A percentile compares a stretch with the other conserved stretches of the same genome.
Conservation (phyloP, 1,140 invertebrate genomes). For the Galleria mellonella region DNA sequence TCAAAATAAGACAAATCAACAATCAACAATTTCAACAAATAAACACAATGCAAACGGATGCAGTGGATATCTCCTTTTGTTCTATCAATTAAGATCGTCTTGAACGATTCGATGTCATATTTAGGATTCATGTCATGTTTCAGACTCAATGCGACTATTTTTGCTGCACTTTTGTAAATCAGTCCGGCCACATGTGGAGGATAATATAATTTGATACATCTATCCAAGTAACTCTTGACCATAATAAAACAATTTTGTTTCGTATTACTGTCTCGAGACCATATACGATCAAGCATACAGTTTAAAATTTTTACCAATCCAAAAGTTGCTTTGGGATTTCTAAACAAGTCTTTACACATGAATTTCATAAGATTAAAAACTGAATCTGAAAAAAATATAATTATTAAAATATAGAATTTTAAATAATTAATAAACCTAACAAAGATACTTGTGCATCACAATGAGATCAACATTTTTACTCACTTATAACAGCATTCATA, state of each 20-base stretch:
- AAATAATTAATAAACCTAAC: no score
- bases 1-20: constrained; percentile 22
- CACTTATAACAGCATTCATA: no score
- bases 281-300: constrained; percentile 36
- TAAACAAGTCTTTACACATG: constrained; percentile 48
- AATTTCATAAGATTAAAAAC: constrained; percentile 43
- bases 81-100: constrained; percentile 28
- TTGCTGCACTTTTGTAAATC: constrained; percentile 47
- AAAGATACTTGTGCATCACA: no score
- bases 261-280: constrained; percentile 24
- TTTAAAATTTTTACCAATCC: constrained; percentile 32
- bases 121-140: constrained; percentile 12
- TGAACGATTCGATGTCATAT: constrained; percentile 23
- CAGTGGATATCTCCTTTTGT: constrained; percentile 36
- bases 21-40: constrained; percentile 35
- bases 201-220: constrained; percentile 41
- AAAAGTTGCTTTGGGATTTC: constrained; percentile 34
- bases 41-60: constrained; percentile 51
- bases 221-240: constrained; percentile 46
- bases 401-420: no score
- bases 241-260: constrained; percentile 57
- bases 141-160: constrained; percentile 32
- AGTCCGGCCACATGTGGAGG: constrained; percentile 41
- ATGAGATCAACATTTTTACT: no score
- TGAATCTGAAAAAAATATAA: constrained; percentile 35